Evolutionary conservation across 2,888 invertebrate species (phyloP), one percentile per base, ranked within the genome.

Genomic region (Clostera curtula): DNA sequence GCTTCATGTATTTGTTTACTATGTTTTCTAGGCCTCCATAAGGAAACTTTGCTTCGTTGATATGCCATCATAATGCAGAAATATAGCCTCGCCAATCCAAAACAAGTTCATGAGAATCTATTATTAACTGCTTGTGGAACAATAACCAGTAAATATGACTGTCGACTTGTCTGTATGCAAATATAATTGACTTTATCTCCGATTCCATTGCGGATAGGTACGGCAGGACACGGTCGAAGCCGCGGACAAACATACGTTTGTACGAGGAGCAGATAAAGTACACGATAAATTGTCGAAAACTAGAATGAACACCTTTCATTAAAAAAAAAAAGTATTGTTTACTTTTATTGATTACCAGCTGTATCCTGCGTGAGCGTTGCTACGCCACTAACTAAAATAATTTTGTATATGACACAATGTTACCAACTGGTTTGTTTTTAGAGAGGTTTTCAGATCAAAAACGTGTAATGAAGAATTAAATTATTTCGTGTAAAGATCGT

Each of bases 111-210:
- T 43, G 40, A 41, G 43, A 32, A 29, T 43, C 53, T 57, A 50
- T 54, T 53, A 52, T 43, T 40, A 55, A 48, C 44, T 50, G 34
- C 44, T 48, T 42, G 54, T 51, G 59, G 56, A 57, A 39, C 49
- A 55, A 61, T 66, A 71, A 65, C 69, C 55, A 66, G 62, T 57
- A 58, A 52, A 45, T 49, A 56, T 43, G 49, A 43, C 49, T 41
- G 47, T 39, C 31, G 46, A 36, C 49, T 60, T 49, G 45, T 71
- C 60, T 72, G 53, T 72, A 77, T 79, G 77, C 72, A 69, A 79
- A 79, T 79, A 67, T 70, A 53, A 74, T 72, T 64, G 68, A 58
- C 65, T 58, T 66, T 71, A 70, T 75, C 70, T 61, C 38, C 43
- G 44, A 37, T 40, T 38, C 45, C 29, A 34, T 44, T 40, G 41